Percentiles rank a stretch among this genome's conserved stretches.
Evolutionary conservation across 2,888 invertebrate genomes (phyloP).

Genomic region (Lypha dubia): DNA sequence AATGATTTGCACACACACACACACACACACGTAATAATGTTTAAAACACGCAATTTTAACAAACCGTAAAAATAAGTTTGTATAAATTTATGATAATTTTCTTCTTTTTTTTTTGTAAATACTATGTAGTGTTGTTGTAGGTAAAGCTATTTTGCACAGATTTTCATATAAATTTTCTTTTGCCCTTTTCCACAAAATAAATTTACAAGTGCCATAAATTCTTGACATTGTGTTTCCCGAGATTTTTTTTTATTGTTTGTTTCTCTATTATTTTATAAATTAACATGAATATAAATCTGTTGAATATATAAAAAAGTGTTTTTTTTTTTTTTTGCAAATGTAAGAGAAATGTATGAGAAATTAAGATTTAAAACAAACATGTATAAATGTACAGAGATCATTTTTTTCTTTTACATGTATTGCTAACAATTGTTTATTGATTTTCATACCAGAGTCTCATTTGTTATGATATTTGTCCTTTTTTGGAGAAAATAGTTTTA

Average conservation of each 20-base stretch:
- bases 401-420: no score
- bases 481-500: no score
- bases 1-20: neutral
- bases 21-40: conserved; percentile 22
- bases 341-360: no score
- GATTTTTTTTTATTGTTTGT: conserved; percentile 44
- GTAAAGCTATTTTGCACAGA: neutral
- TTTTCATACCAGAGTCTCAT: no score
- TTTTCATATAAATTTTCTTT: conserved; percentile 1
- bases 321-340: no score
- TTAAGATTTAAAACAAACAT: no score
- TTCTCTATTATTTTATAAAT: no score
- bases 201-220: conserved; percentile 60
- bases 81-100: conserved; percentile 37
- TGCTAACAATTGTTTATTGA: no score
- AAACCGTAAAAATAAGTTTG: neutral
- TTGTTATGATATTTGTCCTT: no score
- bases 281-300: conserved; percentile 29
- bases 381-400: no score
- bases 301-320: conserved; percentile 10
- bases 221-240: conserved; percentile 53
- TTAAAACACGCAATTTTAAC: conserved; percentile 63
- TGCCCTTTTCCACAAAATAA: conserved; percentile 17
- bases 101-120: conserved; percentile 29
- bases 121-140: no score